Evolutionary conservation across 1,140 invertebrate genomes (phyloP).

Genomic region (Pseudomyrmex sp.): DNA sequence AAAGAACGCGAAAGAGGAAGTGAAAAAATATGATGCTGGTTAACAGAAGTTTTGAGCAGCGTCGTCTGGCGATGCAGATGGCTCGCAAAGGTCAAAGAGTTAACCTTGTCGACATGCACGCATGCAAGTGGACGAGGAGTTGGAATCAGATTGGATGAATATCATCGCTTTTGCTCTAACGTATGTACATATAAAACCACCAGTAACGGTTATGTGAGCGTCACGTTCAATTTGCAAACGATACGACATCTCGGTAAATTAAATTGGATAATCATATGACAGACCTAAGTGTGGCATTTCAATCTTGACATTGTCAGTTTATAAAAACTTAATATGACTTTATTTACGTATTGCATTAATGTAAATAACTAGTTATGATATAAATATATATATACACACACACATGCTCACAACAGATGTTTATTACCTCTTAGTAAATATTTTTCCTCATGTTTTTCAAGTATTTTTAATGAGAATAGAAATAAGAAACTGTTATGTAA

Average conservation of each 20-base stretch:
- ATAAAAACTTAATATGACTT: slow-evolving; percentile 7
- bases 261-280: slow-evolving; percentile 30
- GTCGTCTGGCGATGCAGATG: slow-evolving; percentile 58
- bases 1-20: slow-evolving; percentile 27
- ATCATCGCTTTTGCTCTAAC: slow-evolving; percentile 61
- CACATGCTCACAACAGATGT: too few relatives aligned
- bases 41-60: slow-evolving; percentile 63
- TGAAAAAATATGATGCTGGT: slow-evolving; percentile 38
- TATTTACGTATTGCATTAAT: neutral
- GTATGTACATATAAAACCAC: slow-evolving; percentile 56
- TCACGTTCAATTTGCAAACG: slow-evolving; percentile 61
- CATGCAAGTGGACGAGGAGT: slow-evolving; percentile 61
- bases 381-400: neutral
- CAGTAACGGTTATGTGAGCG: slow-evolving; percentile 39
- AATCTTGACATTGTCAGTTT: neutral
- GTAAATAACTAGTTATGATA: neutral
- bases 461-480: neutral
- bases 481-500: too few relatives aligned
- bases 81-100: slow-evolving; percentile 71
- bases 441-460: neutral
- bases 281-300: neutral
- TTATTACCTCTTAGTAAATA: too few relatives aligned
- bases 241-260: slow-evolving; percentile 42
- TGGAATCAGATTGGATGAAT: slow-evolving; percentile 60
- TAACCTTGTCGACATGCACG: slow-evolving; percentile 69